Base-by-base conservation (phyloP, 1,140 invertebrate species). In the Pseudobourletiella spinata region DNA sequence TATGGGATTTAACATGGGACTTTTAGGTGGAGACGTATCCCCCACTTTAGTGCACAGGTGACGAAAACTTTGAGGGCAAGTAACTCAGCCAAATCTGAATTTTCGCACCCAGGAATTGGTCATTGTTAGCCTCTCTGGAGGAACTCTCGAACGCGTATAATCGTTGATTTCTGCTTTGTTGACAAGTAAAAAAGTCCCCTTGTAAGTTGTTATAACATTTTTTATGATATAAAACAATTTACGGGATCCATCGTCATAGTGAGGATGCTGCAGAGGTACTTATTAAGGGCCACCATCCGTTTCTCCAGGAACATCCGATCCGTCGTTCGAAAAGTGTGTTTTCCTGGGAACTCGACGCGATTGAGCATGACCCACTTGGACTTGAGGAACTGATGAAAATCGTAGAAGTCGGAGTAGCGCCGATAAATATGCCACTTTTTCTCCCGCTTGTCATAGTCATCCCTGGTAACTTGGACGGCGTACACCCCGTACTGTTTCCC, bases 301-400 rank as follows among this genome's bases (percentile, higher is more conserved):
- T 84, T 86, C 73, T 96, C 91, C 43, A 97, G 74, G 43, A 96
- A 91, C 6, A 84, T 78, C 48, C 89, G 77, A 58, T 91, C 91
- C 73, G 91, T 89, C 74, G 95, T 96, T 68, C 95, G 91, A 72
- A 96, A 91, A 18, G 92, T 86, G 72, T 93, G 94, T 75, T 97
- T 97, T 0, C 86, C 88, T 15, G 93, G 93, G 72, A 97, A 93
- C 24, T 59, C 42, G 15, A 59, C n/a, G 18, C 57, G 8, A 64
- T 57, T 65, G 55, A 39, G 77, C 55, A 42, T 68, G 61, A 28
- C 39, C 32, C 67, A 69, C 29, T 70, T 70, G 6, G 62, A 61
- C 26, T 70, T 70, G 0, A 70, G 65, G 59, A 63, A 70, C 25
- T 67, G 65, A 51, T 70, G 68, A 57, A 70, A 70, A 29, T 70